phyloP scores from a whole-genome alignment of 1,140 invertebrate species.

The Zaprionus tsacasi region DNA sequence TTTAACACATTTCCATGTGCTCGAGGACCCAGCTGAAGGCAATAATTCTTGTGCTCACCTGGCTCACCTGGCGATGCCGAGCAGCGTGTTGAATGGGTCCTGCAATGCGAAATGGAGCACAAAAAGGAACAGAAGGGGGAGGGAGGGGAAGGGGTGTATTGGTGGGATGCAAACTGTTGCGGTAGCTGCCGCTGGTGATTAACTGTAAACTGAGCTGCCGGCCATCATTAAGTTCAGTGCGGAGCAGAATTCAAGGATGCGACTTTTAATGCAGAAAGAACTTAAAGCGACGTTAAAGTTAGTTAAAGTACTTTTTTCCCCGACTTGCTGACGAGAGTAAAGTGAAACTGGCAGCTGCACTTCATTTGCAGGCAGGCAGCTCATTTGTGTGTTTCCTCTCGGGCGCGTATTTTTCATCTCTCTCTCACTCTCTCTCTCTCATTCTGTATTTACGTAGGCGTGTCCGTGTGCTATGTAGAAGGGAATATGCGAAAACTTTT shows the following conservation, averaged over 20 bases:
- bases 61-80: constrained; percentile 18
- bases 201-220: constrained; percentile 36
- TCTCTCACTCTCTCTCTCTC: constrained; percentile 8
- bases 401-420: constrained; percentile 40
- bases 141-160: not conserved
- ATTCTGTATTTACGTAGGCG: constrained; percentile 31
- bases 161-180: constrained; percentile 24
- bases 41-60: constrained; percentile 50
- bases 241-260: constrained; percentile 14
- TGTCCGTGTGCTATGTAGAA: constrained; percentile 37
- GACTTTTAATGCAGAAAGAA: constrained; percentile 56
- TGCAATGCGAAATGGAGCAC: constrained; percentile 4
- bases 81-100: constrained; percentile 26
- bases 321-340: constrained; percentile 11
- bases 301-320: constrained; percentile 52
- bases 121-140: not conserved
- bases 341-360: constrained; percentile 77
- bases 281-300: constrained; percentile 67
- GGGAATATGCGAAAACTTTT: constrained; percentile 56
- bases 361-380: constrained; percentile 70
- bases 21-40: constrained; percentile 32
- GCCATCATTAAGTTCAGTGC: constrained; percentile 49
- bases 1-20: constrained; percentile 52
- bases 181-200: constrained; percentile 50
- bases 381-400: constrained; percentile 63